Percentiles rank a stretch among this genome's conserved stretches.
Conservation (phyloP, 53 echinoderm and acorn worm genomes). For the Arbacia lixula region DNA sequence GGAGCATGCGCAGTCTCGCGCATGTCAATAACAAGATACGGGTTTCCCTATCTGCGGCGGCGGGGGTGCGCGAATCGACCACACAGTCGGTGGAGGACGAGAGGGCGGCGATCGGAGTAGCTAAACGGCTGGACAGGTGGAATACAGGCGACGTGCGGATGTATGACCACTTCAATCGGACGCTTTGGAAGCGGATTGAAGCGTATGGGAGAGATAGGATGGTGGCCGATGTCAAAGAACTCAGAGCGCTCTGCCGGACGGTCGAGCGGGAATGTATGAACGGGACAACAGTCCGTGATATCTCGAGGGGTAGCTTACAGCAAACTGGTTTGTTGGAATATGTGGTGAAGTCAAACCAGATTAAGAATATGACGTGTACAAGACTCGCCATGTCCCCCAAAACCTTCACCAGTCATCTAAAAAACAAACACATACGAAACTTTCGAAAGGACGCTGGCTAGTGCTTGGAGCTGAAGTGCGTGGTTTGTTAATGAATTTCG, state of each 20-base stretch:
- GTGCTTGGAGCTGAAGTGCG: too few species aligned
- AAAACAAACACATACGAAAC: constrained; percentile 9
- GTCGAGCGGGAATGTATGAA: constrained; percentile 56
- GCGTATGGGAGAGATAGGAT: constrained; percentile 61
- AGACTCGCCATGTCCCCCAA: constrained; percentile 21
- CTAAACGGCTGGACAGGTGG: constrained; percentile 61
- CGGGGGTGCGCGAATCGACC: constrained; percentile 7
- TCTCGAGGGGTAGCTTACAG: background rate
- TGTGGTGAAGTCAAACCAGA: constrained; percentile 5
- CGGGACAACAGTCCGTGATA: constrained; percentile 38
- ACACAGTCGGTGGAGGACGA: constrained; percentile 36
- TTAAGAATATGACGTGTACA: constrained; percentile 7
- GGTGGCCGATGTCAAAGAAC: constrained; percentile 55
- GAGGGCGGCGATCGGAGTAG: constrained; percentile 32
- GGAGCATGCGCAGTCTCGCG: constrained; percentile 54
- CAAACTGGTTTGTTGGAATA: constrained; percentile 30
- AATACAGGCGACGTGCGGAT: constrained; percentile 69
- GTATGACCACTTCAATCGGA: constrained; percentile 71
- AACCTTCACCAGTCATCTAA: background rate
- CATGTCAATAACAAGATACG: constrained; percentile 24
- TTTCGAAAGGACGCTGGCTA: too few species aligned
- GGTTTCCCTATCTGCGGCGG: constrained; percentile 20
- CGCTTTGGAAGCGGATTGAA: constrained; percentile 66
- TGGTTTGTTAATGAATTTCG: too few species aligned
- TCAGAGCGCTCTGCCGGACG: constrained; percentile 30